Evolutionary conservation across 1,140 invertebrate species (phyloP), one percentile per base, ranked within the genome.

Genomic region (Saxidomus purpurata): DNA sequence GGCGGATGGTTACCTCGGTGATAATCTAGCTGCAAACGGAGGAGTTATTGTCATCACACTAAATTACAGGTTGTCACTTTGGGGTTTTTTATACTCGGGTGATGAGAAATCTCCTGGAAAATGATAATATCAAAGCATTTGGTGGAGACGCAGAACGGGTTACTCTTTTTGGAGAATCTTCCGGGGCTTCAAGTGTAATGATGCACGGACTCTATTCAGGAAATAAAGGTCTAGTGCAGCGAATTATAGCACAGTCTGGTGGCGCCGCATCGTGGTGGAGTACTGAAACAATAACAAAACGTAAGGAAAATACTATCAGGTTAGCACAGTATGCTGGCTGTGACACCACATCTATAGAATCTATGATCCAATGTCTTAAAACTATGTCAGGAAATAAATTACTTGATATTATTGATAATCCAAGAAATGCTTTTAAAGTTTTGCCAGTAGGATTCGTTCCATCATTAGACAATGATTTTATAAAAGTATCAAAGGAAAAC

Each of bases 1-100:
- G 17, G 97, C 98, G 38, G 98, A 99, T 94, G 97, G 99, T 13
- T 99, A 99, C 95, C 98, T 99, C 96, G 98, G 97, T 87, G 95
- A 89, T 11, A 63, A 96, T 90, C 96, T 99, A 34, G 98, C 98
- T 0, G 97, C 98, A 25, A 86, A 92, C 36, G 92, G 91, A 22
- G 97, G 99, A 92, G 97, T 99, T 19, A 98, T 99, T 52, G 96
- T 99, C 79, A 98, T 99, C 6, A 93, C 93, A 3, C 47, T 94
- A 4, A 90, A 96, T 94, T 99, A 99, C 95, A 97, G 99, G 80
- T 97, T 99, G 19, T 98, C 98, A 25, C 90, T 95, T 6, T 97
- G 99, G 22, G 93, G 93, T 17, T 93, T 94, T 55, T 79, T 93
- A 0, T 99, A 98, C 95, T 98, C 99, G 92, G 79, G 80, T 19